Evolutionary conservation across 2,797 vertebrate species (phyloP).

Genomic region (Otolemur crassicaudatus): DNA sequence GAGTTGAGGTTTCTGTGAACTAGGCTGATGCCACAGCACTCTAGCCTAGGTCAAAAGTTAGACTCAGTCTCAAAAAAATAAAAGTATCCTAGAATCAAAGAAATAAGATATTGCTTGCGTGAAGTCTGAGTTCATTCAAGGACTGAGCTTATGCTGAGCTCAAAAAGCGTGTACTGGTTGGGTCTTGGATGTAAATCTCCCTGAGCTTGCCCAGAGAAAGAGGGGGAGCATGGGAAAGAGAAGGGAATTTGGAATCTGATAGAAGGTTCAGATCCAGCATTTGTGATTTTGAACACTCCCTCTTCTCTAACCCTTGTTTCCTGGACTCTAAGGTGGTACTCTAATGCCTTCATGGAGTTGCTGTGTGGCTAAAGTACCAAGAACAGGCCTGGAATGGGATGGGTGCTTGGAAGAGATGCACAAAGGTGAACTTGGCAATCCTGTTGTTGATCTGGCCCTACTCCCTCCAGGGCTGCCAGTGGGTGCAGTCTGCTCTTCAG

Average conservation of each 20-base stretch:
- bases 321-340: neutral
- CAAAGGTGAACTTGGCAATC: neutral
- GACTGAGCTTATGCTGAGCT: conserved; percentile 52
- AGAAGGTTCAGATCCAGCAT: neutral
- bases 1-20: neutral
- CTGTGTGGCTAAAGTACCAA: neutral
- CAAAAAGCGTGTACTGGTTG: conserved; percentile 31
- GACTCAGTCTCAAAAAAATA: neutral
- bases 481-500: neutral
- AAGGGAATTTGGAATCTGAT: conserved; percentile 41
- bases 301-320: neutral
- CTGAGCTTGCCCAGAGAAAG: conserved; percentile 28
- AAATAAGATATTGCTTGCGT: conserved; percentile 53
- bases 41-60: neutral
- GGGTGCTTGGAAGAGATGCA: neutral
- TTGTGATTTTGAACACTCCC: neutral
- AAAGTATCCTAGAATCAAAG: conserved; percentile 24
- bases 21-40: neutral
- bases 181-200: conserved; percentile 59
- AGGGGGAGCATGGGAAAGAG: conserved; percentile 10
- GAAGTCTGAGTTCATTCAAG: conserved; percentile 59
- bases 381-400: neutral
- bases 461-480: neutral
- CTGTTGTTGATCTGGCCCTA: neutral
- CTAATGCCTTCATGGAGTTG: neutral